phyloP scores from a whole-genome alignment of 2,888 invertebrate species.

The Caenorhabditis parvicauda region DNA sequence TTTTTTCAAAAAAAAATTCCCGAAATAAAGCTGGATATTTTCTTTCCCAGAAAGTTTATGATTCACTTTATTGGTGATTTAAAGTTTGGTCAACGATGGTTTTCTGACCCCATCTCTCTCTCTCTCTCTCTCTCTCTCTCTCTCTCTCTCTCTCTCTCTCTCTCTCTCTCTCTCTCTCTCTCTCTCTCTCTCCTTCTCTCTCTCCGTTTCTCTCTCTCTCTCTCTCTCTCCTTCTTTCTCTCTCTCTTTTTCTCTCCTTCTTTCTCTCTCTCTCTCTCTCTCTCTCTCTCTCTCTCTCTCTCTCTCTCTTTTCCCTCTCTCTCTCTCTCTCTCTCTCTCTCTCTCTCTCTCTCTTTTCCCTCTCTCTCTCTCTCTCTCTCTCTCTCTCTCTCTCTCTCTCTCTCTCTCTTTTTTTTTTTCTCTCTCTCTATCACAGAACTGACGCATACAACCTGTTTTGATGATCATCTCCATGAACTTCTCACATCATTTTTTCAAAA shows the following conservation, averaged over 20 bases:
- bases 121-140: background rate
- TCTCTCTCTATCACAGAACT: conserved; percentile 21
- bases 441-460: no score
- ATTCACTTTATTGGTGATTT: no score
- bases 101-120: background rate
- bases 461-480: no score
- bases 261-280: conserved; percentile 7
- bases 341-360: background rate
- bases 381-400: background rate
- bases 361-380: conserved; percentile 8
- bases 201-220: conserved; percentile 10
- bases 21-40: conserved; percentile 1
- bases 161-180: conserved; percentile 2
- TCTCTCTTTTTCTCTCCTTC: conserved; percentile 5
- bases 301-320: conserved; percentile 3
- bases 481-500: conserved; percentile 15
- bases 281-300: conserved; percentile 8
- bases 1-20: conserved; percentile 8
- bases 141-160: conserved; percentile 1
- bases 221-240: conserved; percentile 6
- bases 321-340: conserved; percentile 18
- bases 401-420: background rate
- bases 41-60: no score
- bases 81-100: no score
- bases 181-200: conserved; percentile 3